These are phyloP conservation scores for Jacana jacana DNA, from an alignment of 2,113 vertebrate genomes.

Conservation along the genomic window DNA sequence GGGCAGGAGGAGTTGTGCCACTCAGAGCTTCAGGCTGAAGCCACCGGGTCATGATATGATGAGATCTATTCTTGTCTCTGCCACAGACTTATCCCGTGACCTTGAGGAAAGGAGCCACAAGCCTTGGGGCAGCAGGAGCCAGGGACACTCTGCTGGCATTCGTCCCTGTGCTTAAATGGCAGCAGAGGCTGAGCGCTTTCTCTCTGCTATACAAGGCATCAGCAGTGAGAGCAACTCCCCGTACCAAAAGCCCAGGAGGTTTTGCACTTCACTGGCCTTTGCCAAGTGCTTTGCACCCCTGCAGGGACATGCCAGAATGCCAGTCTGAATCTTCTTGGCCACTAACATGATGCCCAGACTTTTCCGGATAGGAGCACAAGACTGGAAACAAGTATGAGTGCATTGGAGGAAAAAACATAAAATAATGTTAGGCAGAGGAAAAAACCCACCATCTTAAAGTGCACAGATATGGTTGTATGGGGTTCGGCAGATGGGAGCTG, in stretches of 20 bases:
- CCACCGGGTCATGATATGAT: not conserved
- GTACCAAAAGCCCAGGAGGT: not conserved
- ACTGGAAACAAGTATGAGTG: not conserved
- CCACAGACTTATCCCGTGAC: fast-evolving
- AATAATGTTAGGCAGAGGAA: not conserved
- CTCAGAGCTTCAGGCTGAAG: not conserved
- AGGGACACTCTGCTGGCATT: not conserved
- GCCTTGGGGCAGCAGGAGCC: not conserved
- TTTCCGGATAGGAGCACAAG: not conserved
- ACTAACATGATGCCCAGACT: fast-evolving
- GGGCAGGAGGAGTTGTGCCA: not conserved
- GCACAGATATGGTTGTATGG: not conserved
- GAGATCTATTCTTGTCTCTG: not conserved
- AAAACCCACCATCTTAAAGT: not conserved
- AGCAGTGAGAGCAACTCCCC: not conserved
- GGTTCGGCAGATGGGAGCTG: not conserved
- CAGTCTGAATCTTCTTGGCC: not conserved
- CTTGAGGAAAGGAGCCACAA: not conserved
- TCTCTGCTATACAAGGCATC: not conserved
- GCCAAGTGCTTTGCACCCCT: not conserved
- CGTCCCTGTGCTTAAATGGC: not conserved
- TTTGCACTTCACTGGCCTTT: not conserved
- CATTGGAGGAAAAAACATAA: not conserved
- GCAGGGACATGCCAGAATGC: fast-evolving
- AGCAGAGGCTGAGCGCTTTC: not conserved